Percentiles rank a stretch among this genome's conserved stretches.
Conservation (phyloP, 2,797 vertebrate species). For the Numenius phaeopus region DNA sequence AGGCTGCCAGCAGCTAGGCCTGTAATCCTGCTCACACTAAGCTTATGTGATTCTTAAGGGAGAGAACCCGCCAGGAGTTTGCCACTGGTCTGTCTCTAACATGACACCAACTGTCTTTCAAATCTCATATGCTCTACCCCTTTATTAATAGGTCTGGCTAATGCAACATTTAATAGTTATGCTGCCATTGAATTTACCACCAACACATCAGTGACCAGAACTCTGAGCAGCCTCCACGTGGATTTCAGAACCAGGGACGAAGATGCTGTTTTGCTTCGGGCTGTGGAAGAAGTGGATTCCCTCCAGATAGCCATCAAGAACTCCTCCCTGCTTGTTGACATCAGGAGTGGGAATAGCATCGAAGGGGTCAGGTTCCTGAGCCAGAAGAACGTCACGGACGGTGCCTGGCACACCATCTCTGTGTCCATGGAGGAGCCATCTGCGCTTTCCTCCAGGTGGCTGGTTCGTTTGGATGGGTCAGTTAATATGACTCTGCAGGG, state of each 20-base stretch:
- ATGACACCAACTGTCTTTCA: neutral
- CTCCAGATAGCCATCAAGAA: conserved; percentile 87
- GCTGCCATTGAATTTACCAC: conserved; percentile 80
- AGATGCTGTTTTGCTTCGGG: conserved; percentile 84
- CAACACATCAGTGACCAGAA: conserved; percentile 75
- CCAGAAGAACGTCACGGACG: conserved; percentile 80
- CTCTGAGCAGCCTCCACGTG: conserved; percentile 84
- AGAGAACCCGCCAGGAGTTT: neutral
- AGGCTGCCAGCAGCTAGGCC: neutral
- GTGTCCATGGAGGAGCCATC: conserved; percentile 81
- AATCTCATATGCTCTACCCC: neutral
- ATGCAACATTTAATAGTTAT: conserved; percentile 86
- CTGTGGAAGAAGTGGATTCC: conserved; percentile 74
- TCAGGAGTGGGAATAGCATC: conserved; percentile 80
- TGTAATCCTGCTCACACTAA: conserved; percentile 50
- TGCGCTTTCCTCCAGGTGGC: conserved; percentile 81
- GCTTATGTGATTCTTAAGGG: neutral
- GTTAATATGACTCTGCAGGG: conserved; percentile 73
- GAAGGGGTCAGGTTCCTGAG: conserved; percentile 83
- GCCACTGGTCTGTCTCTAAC: neutral
- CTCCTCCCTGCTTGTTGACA: conserved; percentile 83
- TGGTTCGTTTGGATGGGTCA: conserved; percentile 81
- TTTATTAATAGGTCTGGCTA: conserved; percentile 85
- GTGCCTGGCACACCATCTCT: conserved; percentile 88
- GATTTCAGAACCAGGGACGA: conserved; percentile 87